phyloP scores from a whole-genome alignment of 2,113 vertebrate genomes.

The Lycaon pictus region DNA sequence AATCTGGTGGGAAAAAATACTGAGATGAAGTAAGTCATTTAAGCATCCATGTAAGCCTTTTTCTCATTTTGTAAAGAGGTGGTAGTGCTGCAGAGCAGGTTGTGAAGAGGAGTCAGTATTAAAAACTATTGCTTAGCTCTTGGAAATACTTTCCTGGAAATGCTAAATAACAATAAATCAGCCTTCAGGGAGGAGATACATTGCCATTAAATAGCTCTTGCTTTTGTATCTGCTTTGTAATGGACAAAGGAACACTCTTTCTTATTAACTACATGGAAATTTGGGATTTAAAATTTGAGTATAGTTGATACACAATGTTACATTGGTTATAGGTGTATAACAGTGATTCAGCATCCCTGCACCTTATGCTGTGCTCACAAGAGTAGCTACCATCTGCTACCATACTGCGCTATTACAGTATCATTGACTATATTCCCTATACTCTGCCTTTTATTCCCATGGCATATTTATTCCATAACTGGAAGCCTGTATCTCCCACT shows the following conservation, averaged over 20 bases:
- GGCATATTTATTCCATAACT: background rate
- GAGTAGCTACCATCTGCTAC: background rate
- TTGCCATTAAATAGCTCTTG: constrained; percentile 44
- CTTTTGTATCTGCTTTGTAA: constrained; percentile 62
- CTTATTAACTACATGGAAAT: background rate
- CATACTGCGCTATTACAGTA: background rate
- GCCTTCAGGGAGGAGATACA: constrained; percentile 19
- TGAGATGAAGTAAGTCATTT: constrained; percentile 37
- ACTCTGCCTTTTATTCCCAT: background rate
- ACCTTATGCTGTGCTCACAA: background rate
- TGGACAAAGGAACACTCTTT: constrained; percentile 35
- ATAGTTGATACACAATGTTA: background rate
- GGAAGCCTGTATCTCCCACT: background rate
- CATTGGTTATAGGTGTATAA: background rate
- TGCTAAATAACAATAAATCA: constrained; percentile 17
- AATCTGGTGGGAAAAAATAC: background rate
- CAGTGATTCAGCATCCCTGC: background rate
- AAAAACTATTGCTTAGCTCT: constrained; percentile 63
- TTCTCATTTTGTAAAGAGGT: background rate
- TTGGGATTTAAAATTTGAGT: background rate
- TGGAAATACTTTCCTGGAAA: constrained; percentile 65
- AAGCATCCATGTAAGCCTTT: background rate
- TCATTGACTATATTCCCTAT: background rate
- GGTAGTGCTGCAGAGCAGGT: constrained; percentile 27
- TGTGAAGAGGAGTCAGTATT: constrained; percentile 67